Percentiles rank a stretch among this genome's conserved stretches.
Evolutionary conservation across 1,140 invertebrate species (phyloP).

Genomic region (Camponotus vicinus): DNA sequence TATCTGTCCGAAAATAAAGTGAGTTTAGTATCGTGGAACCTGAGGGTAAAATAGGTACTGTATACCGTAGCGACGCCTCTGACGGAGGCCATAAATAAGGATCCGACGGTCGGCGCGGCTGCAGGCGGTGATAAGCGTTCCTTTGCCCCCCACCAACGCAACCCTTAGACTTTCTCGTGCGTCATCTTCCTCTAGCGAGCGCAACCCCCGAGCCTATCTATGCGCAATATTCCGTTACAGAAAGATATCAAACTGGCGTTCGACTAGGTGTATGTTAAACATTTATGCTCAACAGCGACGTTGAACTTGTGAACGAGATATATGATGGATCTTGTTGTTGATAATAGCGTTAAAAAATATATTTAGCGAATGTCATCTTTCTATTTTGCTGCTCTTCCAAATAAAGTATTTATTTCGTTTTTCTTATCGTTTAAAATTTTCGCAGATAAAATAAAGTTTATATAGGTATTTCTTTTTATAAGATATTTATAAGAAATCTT

Average conservation of each 20-base stretch:
- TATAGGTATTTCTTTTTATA: neutral
- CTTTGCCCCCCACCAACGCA: conserved; percentile 71
- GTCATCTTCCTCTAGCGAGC: conserved; percentile 67
- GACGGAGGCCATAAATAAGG: conserved; percentile 85
- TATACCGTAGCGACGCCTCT: conserved; percentile 76
- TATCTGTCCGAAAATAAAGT: conserved; percentile 78
- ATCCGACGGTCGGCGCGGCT: conserved; percentile 85
- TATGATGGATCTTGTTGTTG: neutral
- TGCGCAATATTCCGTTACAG: conserved; percentile 29
- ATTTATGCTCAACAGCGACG: neutral
- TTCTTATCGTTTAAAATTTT: neutral
- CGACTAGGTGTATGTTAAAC: conserved; percentile 2
- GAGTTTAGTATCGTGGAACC: conserved; percentile 70
- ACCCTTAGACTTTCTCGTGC: conserved; percentile 69
- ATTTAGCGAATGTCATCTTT: neutral
- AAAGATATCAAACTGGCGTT: conserved; percentile 45
- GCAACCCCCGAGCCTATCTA: conserved; percentile 57
- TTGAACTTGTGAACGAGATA: neutral
- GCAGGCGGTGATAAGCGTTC: conserved; percentile 84
- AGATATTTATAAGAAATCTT: neutral
- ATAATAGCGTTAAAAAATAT: neutral
- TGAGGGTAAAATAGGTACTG: conserved; percentile 80
- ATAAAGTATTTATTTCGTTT: neutral
- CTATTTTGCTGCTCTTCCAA: neutral
- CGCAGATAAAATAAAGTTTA: no score